Conservation (phyloP, 1,140 invertebrate genomes). For the Ptiloglossa arizonensis region DNA sequence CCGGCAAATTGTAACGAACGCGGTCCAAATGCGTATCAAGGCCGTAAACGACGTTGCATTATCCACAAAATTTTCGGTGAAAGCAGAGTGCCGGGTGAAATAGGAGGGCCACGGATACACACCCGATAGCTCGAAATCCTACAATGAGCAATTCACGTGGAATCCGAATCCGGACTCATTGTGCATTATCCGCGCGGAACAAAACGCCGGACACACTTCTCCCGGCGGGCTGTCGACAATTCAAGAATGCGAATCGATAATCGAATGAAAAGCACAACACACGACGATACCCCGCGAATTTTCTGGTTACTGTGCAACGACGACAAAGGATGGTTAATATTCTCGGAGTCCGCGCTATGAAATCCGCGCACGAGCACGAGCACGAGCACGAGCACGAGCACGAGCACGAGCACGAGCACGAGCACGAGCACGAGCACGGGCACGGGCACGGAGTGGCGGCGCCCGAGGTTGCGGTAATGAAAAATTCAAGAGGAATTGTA, state of each 20-base stretch:
- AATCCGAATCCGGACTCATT: constrained; percentile 62
- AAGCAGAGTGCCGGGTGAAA: constrained; percentile 16
- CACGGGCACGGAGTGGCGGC: not conserved
- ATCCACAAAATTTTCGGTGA: constrained; percentile 36
- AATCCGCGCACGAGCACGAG: too few species aligned
- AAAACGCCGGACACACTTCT: constrained; percentile 44
- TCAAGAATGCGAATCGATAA: constrained; percentile 67
- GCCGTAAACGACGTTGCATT: constrained; percentile 25
- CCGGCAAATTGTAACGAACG: constrained; percentile 27
- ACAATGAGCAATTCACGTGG: constrained; percentile 60
- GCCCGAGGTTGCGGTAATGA: not conserved
- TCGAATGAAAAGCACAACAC: constrained; percentile 60
- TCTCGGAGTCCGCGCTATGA: not conserved
- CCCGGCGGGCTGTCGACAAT: constrained; percentile 38
- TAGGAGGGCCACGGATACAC: not conserved
- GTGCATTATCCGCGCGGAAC: constrained; percentile 60
- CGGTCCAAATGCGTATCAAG: constrained; percentile 6
- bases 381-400: too few species aligned
- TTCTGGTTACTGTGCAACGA: not conserved
- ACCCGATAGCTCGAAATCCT: constrained; percentile 43
- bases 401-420: too few species aligned
- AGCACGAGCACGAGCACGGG: too few species aligned
- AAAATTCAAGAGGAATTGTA: not conserved
- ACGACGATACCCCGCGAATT: constrained; percentile 1
- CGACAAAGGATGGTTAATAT: constrained; percentile 15